Percentiles rank a stretch among this genome's conserved stretches.
These are phyloP conservation scores for Pelosia muscerda DNA, from an alignment of 2,888 invertebrate genomes.

Conservation along the genomic window DNA sequence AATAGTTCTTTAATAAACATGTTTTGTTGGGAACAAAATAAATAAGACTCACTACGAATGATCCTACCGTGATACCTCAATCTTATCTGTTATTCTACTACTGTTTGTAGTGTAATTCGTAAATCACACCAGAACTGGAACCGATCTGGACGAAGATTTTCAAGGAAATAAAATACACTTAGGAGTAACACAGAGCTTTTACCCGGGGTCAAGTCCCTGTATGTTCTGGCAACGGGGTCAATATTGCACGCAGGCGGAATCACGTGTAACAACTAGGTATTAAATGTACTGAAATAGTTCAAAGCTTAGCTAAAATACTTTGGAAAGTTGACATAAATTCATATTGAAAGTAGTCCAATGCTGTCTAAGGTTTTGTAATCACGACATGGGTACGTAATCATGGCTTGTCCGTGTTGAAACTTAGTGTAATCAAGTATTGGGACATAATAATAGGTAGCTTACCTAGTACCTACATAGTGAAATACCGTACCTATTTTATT, in stretches of 20 bases:
- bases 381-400: slow-evolving; percentile 25
- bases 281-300: not conserved
- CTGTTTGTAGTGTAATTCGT: too few relatives aligned
- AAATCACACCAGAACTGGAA: too few relatives aligned
- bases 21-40: too few relatives aligned
- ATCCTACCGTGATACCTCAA: too few relatives aligned
- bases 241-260: not conserved
- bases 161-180: too few relatives aligned
- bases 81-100: too few relatives aligned
- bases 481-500: slow-evolving; percentile 20
- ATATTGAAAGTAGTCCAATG: slow-evolving; percentile 4
- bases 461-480: slow-evolving; percentile 8
- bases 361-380: slow-evolving; percentile 8
- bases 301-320: not conserved
- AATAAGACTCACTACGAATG: too few relatives aligned
- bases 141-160: too few relatives aligned
- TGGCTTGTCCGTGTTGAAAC: slow-evolving; percentile 43
- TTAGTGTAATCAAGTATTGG: slow-evolving; percentile 43
- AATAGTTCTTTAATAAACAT: too few relatives aligned
- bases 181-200: too few relatives aligned
- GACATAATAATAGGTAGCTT: slow-evolving; percentile 21
- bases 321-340: slow-evolving; percentile 3
- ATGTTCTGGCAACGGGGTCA: not conserved
- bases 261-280: not conserved
- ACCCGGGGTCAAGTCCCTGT: too few relatives aligned